A percentile compares a stretch with the other conserved stretches of the same genome.
These are phyloP conservation scores for Ceratothoa steindachneri DNA, from an alignment of 2,888 invertebrate species.

Conservation along the genomic window DNA sequence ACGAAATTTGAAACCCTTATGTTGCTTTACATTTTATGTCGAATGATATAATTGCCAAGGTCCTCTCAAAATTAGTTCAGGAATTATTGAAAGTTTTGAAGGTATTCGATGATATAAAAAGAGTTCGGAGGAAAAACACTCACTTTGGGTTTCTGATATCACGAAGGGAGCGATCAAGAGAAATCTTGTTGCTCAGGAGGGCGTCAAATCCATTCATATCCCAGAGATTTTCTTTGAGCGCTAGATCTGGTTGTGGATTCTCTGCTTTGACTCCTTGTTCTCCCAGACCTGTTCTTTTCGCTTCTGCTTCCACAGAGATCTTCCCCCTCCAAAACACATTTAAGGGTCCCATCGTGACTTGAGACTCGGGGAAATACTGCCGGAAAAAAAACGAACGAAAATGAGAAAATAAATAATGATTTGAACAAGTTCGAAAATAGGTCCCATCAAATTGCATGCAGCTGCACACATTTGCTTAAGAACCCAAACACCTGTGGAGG, in stretches of 20 bases:
- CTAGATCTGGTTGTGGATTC: conserved; percentile 56
- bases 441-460: too few relatives aligned
- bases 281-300: conserved; percentile 49
- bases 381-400: not conserved
- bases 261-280: conserved; percentile 35
- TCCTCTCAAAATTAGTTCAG: too few relatives aligned
- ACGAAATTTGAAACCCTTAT: too few relatives aligned
- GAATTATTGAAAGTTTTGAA: too few relatives aligned
- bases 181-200: conserved; percentile 81
- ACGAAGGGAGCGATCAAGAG: conserved; percentile 71
- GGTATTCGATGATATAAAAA: too few relatives aligned
- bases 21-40: too few relatives aligned
- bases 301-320: not conserved
- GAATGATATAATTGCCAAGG: too few relatives aligned
- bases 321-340: not conserved
- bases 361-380: not conserved
- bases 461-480: too few relatives aligned
- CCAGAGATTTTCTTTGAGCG: conserved; percentile 66
- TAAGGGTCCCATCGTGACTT: not conserved
- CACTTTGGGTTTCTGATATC: conserved; percentile 59
- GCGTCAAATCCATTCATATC: conserved; percentile 91
- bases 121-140: too few relatives aligned
- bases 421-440: too few relatives aligned
- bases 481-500: too few relatives aligned
- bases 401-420: too few relatives aligned